These are phyloP conservation scores for Troides aeacus DNA, from an alignment of 2,888 invertebrate genomes.

Conservation along the genomic window DNA sequence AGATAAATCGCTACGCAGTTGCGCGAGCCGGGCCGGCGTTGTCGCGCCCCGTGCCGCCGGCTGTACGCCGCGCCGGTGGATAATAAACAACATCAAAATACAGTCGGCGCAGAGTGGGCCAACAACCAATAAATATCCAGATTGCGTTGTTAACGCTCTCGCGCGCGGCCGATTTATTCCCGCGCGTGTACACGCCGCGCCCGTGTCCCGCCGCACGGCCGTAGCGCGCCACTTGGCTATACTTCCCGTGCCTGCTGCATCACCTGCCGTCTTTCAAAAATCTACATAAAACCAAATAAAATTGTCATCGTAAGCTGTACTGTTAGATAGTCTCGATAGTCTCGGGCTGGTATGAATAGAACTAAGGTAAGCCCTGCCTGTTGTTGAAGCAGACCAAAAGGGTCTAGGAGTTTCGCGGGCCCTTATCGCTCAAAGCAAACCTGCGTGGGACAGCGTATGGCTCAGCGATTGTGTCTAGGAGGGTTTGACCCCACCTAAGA, in stretches of 20 bases:
- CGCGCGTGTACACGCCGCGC: slow-evolving; percentile 27
- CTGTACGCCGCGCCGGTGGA: slow-evolving; percentile 37
- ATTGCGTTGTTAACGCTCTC: slow-evolving; percentile 31
- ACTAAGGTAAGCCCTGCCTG: no score
- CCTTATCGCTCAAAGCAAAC: no score
- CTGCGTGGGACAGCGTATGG: no score
- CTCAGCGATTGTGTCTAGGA: no score
- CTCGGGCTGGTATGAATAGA: no score
- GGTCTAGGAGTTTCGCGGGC: no score
- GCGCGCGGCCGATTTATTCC: slow-evolving; percentile 29
- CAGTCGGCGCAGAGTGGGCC: slow-evolving; percentile 59
- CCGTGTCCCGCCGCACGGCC: slow-evolving; percentile 14
- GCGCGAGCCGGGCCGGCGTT: no score
- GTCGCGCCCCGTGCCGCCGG: slow-evolving; percentile 12
- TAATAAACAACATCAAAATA: slow-evolving; percentile 63
- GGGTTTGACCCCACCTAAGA: no score
- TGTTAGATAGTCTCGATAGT: no score
- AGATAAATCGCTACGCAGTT: no score
- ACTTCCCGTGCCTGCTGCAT: background rate
- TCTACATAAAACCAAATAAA: background rate
- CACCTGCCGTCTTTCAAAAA: background rate
- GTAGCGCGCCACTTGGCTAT: background rate
- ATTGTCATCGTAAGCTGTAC: no score
- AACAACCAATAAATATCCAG: slow-evolving; percentile 53
- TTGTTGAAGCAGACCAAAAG: no score